Evolutionary conservation across 2,113 vertebrate species (phyloP).

Genomic region (Elgaria multicarinata): DNA sequence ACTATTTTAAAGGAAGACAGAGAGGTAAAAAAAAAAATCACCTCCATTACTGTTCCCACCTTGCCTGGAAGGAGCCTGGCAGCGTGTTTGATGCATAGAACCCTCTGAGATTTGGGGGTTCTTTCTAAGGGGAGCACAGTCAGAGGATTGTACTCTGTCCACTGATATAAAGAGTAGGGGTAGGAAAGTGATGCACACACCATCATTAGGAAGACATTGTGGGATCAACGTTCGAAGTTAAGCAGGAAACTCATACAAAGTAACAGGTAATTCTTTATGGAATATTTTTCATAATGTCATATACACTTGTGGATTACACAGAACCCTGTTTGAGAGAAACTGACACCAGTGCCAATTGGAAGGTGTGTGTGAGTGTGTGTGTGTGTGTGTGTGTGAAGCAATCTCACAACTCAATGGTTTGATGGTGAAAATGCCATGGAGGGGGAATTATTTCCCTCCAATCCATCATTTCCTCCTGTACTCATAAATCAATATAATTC

Average conservation of each 20-base stretch:
- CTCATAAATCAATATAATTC: constrained; percentile 41
- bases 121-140: too few relatives aligned
- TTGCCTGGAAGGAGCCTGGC: too few relatives aligned
- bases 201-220: neutral
- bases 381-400: neutral
- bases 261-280: neutral
- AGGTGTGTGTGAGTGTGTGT: neutral
- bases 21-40: too few relatives aligned
- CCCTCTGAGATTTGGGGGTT: too few relatives aligned
- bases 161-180: too few relatives aligned
- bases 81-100: too few relatives aligned
- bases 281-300: neutral
- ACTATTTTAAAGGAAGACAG: too few relatives aligned
- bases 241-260: neutral
- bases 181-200: neutral
- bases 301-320: neutral
- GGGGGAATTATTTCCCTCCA: neutral
- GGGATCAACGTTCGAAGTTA: neutral
- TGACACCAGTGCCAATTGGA: neutral
- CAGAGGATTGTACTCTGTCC: too few relatives aligned
- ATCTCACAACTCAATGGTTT: neutral
- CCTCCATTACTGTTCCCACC: too few relatives aligned
- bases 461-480: constrained; percentile 33
- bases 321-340: neutral
- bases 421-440: neutral